Percentiles rank a stretch among this genome's conserved stretches.
phyloP scores from a whole-genome alignment of 1,140 invertebrate genomes.

The Pantala flavescens region DNA sequence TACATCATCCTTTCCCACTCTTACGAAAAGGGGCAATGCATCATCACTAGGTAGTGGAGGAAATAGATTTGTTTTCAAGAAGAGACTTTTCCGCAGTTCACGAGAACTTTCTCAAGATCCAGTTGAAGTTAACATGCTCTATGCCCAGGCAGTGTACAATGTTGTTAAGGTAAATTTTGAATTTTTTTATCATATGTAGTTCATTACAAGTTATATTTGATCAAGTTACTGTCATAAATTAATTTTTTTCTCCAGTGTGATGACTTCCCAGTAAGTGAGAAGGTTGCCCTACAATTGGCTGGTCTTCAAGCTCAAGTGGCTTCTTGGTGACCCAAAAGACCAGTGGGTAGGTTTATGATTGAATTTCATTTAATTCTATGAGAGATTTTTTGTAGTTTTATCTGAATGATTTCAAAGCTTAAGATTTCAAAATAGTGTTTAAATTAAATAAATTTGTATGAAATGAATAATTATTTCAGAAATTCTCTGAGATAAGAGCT shows the following conservation, averaged over 20 bases:
- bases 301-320: slow-evolving; percentile 89
- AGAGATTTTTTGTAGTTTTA: no score
- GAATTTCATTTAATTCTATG: not conserved
- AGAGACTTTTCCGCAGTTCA: slow-evolving; percentile 75
- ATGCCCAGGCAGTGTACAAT: slow-evolving; percentile 88
- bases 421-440: no score
- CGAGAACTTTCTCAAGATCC: slow-evolving; percentile 91
- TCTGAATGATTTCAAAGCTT: no score
- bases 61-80: slow-evolving; percentile 87
- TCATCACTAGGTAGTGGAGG: slow-evolving; percentile 65
- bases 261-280: slow-evolving; percentile 89
- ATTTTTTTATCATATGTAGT: not conserved
- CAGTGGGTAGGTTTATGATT: slow-evolving; percentile 51
- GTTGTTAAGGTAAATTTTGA: slow-evolving; percentile 70
- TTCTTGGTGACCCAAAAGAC: slow-evolving; percentile 74
- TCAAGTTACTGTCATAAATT: no score
- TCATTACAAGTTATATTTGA: no score
- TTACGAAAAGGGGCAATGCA: slow-evolving; percentile 39
- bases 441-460: no score
- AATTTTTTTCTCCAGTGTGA: slow-evolving; percentile 60
- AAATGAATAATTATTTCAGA: no score
- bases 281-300: slow-evolving; percentile 85
- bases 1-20: slow-evolving; percentile 40
- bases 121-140: slow-evolving; percentile 87
- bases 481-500: no score